phyloP scores from a whole-genome alignment of 2,888 invertebrate species.

The Drosophila kuntzei region DNA sequence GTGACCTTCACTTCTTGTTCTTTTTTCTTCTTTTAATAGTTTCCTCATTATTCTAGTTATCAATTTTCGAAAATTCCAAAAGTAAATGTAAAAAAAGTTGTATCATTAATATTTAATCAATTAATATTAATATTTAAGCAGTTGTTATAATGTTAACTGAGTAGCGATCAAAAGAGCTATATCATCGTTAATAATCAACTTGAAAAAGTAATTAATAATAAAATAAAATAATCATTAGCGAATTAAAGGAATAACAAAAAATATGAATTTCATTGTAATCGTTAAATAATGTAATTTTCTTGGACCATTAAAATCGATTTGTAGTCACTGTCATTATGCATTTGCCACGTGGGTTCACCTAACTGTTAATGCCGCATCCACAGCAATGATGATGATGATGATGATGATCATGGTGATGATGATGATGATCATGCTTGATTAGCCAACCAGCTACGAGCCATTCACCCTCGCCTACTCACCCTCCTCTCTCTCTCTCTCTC shows the following conservation, averaged over 20 bases:
- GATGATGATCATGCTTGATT: conserved; percentile 66
- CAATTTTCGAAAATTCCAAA: no score
- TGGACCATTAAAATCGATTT: background rate
- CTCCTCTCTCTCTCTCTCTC: no score
- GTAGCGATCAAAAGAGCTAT: background rate
- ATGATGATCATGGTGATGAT: conserved; percentile 25
- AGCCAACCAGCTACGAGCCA: conserved; percentile 43
- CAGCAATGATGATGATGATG: conserved; percentile 19
- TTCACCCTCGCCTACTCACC: conserved; percentile 15
- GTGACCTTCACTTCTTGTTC: no score
- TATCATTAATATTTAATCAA: no score
- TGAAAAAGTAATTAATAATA: background rate
- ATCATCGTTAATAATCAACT: background rate
- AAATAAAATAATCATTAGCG: background rate
- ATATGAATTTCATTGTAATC: conserved; percentile 26
- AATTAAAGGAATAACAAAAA: conserved; percentile 8
- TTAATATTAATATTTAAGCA: no score
- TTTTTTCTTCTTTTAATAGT: no score
- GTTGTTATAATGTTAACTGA: background rate
- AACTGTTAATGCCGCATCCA: conserved; percentile 35
- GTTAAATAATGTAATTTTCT: conserved; percentile 38
- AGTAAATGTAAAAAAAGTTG: no score
- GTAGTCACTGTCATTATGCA: conserved; percentile 25
- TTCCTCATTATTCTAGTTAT: no score
- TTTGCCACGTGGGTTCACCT: conserved; percentile 37